Evolutionary conservation across 2,797 vertebrate genomes (phyloP).

Genomic region (Enteromius trimaculatus): DNA sequence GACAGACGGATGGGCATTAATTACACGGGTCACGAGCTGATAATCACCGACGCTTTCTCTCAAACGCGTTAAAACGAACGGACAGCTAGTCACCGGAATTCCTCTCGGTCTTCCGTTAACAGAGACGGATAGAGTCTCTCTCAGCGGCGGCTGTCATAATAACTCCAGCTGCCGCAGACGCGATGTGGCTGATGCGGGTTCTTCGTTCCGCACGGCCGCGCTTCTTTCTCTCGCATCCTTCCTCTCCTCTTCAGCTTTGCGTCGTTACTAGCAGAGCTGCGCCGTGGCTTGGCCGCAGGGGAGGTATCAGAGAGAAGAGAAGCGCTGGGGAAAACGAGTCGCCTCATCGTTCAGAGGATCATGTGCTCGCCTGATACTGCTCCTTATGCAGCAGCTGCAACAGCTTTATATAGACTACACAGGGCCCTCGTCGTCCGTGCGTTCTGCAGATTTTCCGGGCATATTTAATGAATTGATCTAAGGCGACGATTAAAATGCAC

Average conservation of each 20-base stretch:
- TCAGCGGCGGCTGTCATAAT: constrained; percentile 23
- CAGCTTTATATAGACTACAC: constrained; percentile 12
- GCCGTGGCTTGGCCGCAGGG: constrained; percentile 70
- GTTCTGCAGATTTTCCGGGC: background rate
- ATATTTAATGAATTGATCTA: background rate
- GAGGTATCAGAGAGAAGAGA: constrained; percentile 66
- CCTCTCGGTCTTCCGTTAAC: background rate
- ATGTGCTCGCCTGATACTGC: constrained; percentile 73
- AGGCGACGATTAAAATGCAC: background rate
- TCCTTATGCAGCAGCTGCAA: constrained; percentile 65
- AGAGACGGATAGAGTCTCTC: constrained; percentile 10
- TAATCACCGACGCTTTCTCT: constrained; percentile 6
- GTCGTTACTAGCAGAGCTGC: constrained; percentile 62
- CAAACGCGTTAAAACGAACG: background rate
- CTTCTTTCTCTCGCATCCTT: constrained; percentile 13
- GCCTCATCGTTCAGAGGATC: constrained; percentile 68
- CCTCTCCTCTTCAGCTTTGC: constrained; percentile 14
- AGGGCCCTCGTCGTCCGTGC: background rate
- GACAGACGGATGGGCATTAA: constrained; percentile 41
- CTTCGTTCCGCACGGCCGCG: constrained; percentile 38
- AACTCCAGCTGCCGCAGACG: background rate
- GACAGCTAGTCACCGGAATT: background rate
- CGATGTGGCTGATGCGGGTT: constrained; percentile 29
- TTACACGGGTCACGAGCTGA: constrained; percentile 21
- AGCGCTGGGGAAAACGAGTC: constrained; percentile 55